A percentile compares a stretch with the other conserved stretches of the same genome.
phyloP scores from a whole-genome alignment of 1,140 invertebrate genomes.

The Tetramorium simillimum region DNA sequence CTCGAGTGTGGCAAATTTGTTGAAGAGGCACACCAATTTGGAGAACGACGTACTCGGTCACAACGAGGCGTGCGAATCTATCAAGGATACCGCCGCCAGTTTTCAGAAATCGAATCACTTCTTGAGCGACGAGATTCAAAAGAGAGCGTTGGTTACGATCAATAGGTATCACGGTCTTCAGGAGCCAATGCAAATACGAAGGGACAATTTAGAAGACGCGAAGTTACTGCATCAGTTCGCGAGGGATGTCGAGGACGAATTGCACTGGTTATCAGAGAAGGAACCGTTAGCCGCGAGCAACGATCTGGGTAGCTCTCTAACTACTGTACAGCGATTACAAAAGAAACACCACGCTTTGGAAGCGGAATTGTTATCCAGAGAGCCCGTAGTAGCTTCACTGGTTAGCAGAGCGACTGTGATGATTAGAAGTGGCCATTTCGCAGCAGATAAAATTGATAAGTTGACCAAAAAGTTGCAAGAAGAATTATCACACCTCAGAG shows the following conservation, averaged over 20 bases:
- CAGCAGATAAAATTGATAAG: slow-evolving; percentile 89
- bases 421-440: slow-evolving; percentile 94
- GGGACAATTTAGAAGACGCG: slow-evolving; percentile 96
- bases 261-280: slow-evolving; percentile 94
- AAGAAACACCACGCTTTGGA: slow-evolving; percentile 97
- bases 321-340: slow-evolving; percentile 97
- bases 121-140: slow-evolving; percentile 93
- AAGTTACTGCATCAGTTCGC: slow-evolving; percentile 93
- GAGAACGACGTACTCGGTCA: slow-evolving; percentile 93
- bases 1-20: slow-evolving; percentile 92
- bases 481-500: slow-evolving; percentile 88
- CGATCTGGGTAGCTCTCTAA: slow-evolving; percentile 92
- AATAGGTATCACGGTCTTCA: slow-evolving; percentile 93
- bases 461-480: slow-evolving; percentile 88
- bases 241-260: slow-evolving; percentile 94
- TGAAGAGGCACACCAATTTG: slow-evolving; percentile 94
- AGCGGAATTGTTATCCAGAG: slow-evolving; percentile 92
- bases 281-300: slow-evolving; percentile 93
- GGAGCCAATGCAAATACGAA: slow-evolving; percentile 95
- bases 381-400: slow-evolving; percentile 92
- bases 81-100: slow-evolving; percentile 91
- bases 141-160: slow-evolving; percentile 89
- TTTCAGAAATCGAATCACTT: slow-evolving; percentile 93
- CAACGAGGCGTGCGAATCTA: slow-evolving; percentile 91
- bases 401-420: slow-evolving; percentile 91